Evolutionary conservation across 2,113 vertebrate genomes (phyloP), one percentile per base, ranked within the genome.

Genomic region (Heterotis niloticus): DNA sequence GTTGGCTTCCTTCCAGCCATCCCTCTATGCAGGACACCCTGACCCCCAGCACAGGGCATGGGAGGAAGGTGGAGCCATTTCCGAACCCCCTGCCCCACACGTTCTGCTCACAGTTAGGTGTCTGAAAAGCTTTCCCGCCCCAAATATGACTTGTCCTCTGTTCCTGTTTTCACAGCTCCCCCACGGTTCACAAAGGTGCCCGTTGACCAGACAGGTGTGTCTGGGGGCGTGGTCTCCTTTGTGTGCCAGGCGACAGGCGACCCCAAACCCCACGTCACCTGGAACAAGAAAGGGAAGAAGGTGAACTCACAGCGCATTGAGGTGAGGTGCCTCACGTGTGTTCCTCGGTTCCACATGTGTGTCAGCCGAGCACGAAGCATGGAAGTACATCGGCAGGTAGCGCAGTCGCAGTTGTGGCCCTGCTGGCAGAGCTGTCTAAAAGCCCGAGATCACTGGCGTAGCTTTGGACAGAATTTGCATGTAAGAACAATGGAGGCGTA

Each of bases 211-310:
- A 99, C 96, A 0, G 97, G 98, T 0, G 96, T 99, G 82, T 99
- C 98, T 0, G 98, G 98, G 81, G 98, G 98, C 0, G 98, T 98
- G 85, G 96, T 96, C 59, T 99, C 98, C 68, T 99, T 99, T 0
- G 96, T 99, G 28, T 99, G 98, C 87, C 97, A 98, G 86, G 98
- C 98, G 1, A 89, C 88, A 0, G 98, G 97, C 0, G 95, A 94
- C 85, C 98, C 98, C 10, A 98, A 96, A 87, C 97, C 98, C 0
- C 92, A 92, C 20, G 96, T 99, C 81, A 96, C 94, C 84, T 99
- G 98, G 98, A 98, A 98, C 91, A 99, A 99, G 90, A 98, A 98
- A 86, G 98, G 98, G 86, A 99, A 99, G 90, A 98, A 98, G 84
- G 97, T 99, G 85, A 99, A 98, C 88, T 99, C 98, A 0, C 98